A percentile compares a stretch with the other conserved stretches of the same genome.
Evolutionary conservation across 1,140 invertebrate genomes (phyloP).

Genomic region (Chironomus tepperi): DNA sequence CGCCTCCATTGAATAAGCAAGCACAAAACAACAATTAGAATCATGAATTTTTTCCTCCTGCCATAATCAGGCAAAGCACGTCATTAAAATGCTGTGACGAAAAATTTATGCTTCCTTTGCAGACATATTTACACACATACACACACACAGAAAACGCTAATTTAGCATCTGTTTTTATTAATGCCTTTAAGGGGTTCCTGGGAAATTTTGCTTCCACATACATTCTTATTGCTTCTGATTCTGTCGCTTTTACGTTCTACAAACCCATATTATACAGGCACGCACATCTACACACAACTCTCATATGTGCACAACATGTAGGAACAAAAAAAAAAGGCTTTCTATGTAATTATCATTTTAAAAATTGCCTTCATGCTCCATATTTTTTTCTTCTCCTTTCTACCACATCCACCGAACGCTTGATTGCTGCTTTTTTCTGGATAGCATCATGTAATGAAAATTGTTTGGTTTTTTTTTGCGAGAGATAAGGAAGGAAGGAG

Average conservation of each 20-base stretch:
- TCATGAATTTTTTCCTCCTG: conserved; percentile 4
- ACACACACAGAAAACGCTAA: neutral
- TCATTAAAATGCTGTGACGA: conserved; percentile 12
- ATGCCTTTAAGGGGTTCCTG: neutral
- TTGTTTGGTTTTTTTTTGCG: neutral
- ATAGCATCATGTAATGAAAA: conserved; percentile 9
- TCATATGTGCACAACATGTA: neutral
- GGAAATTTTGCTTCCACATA: neutral
- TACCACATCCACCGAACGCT: neutral
- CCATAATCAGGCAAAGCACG: conserved; percentile 5
- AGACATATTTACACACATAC: neutral
- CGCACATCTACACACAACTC: neutral
- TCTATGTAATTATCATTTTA: conserved; percentile 23
- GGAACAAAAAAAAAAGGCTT: neutral
- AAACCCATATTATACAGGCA: neutral
- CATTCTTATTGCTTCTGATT: neutral
- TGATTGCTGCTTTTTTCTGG: conserved; percentile 7
- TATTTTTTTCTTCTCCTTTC: neutral
- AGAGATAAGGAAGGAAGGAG: neutral
- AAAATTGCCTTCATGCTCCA: neutral
- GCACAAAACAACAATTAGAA: neutral
- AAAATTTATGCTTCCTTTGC: conserved; percentile 1
- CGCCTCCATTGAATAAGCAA: no score
- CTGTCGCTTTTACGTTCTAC: neutral
- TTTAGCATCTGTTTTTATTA: conserved; percentile 10